Conservation (phyloP, 1,140 invertebrate genomes). For the Macrostomum lignano region DNA sequence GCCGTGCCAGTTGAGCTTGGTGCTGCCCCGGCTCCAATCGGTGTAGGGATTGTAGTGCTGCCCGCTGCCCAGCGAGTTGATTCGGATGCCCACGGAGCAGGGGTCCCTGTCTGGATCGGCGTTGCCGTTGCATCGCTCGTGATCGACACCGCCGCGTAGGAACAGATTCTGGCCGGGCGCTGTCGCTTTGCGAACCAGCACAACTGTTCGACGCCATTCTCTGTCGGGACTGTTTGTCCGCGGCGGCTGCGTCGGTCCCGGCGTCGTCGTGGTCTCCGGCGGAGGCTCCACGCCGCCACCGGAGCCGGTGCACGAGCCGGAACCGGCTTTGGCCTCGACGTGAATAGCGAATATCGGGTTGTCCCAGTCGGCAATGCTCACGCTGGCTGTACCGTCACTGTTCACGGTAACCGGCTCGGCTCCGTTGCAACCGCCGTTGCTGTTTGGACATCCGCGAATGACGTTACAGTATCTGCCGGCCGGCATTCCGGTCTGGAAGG, state of each 20-base stretch:
- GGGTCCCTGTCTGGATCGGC: constrained; percentile 11
- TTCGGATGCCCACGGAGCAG: constrained; percentile 25
- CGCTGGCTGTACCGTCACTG: not conserved
- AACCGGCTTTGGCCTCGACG: constrained; percentile 11
- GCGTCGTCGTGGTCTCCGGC: constrained; percentile 1
- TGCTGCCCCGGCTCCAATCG: constrained; percentile 23
- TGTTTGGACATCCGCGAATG: not conserved
- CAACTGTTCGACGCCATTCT: constrained; percentile 16
- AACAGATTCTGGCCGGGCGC: constrained; percentile 28
- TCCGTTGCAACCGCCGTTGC: not conserved
- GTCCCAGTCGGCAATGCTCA: not conserved
- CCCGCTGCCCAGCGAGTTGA: constrained; percentile 11
- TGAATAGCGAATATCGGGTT: constrained; percentile 1
- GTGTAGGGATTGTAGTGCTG: constrained; percentile 21
- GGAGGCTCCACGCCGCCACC: no score
- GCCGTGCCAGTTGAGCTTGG: constrained; percentile 27
- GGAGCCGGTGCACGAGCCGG: constrained; percentile 1
- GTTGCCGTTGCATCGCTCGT: constrained; percentile 9
- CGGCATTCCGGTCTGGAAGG: constrained; percentile 7
- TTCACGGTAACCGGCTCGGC: not conserved
- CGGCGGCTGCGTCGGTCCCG: no score
- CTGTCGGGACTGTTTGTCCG: no score
- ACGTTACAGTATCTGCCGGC: constrained; percentile 8
- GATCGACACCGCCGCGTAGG: constrained; percentile 26
- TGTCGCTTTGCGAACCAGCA: constrained; percentile 24